Base-by-base conservation (phyloP, 2,113 vertebrate genomes). In the Thryonomys swinderianus region DNA sequence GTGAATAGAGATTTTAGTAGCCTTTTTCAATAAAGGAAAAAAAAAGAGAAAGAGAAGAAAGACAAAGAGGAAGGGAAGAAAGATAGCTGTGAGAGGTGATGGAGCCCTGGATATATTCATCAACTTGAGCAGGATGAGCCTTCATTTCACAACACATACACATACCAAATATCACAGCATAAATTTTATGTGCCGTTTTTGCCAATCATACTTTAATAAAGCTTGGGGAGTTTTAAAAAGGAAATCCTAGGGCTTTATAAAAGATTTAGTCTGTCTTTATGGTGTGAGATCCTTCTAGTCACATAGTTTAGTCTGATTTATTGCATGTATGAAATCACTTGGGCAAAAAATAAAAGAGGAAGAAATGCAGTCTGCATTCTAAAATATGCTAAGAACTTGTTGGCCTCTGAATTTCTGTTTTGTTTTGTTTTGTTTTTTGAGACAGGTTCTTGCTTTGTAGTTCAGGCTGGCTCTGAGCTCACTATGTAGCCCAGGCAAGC, bases 321-420 rank as follows among this genome's bases (percentile, higher is more conserved):
- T 25, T 69, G 18, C 62, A 78, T 14, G 23, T n/a, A 23, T 91
- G 61, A 92, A 27, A 25, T 53, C 23, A 85, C 61, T 80, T 78
- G 14, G 18, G n/a, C 27, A 83, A 76, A 85, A 96, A 93, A 78
- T 74, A 92, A 94, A 82, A 20, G 8, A 95, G 14, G 20, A 82
- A 80, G 51, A 88, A 95, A 73, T 51, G 20, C 92, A 45, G 55
- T 66, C 25, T 76, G n/a, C 2, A 82, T 21, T 85, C 37, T 48
- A 53, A 12, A 81, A 61, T 92, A 66, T 69, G 3, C 57, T 82
- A 32, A 51, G 48, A 71, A 32, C 88, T 11, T 88, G 79, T 53
- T 20, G 42, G 23, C 21, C 55, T 87, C 80, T 93, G n/a, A n/a
- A n/a, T n/a, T n/a, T n/a, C n/a, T 64, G 37, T 42, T 37, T n/a